Evolutionary conservation across 2,797 vertebrate species (phyloP), one percentile per base, ranked within the genome.

Genomic region (Atherinosoma microstoma): DNA sequence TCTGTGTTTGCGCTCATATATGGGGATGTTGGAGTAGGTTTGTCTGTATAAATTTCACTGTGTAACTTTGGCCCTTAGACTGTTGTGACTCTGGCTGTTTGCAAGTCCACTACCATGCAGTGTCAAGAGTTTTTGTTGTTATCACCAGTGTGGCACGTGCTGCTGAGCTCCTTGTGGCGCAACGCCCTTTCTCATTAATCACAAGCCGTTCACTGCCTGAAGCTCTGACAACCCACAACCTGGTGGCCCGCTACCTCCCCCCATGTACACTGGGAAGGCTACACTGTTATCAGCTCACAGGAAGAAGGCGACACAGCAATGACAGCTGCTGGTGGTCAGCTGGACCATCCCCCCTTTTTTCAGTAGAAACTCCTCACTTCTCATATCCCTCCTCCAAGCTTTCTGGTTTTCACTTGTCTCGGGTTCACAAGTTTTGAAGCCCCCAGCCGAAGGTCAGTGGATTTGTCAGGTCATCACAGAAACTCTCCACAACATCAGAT

Each of bases 151-250:
- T 67, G 85, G 79, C 85, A 87, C 83, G 84, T 91, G 87, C 83
- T 83, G 84, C 82, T 83, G 78, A 73, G 80, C 49, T 80, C 69
- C 91, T 88, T 78, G 84, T 79, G 75, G 87, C 3, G 75, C 74
- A 2, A 81, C n/a, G 70, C 84, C 89, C 83, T 71, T 75, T 91
- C 89, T 92, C 90, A 88, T 92, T 95, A 94, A 94, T 95, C 90
- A 94, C 66, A 34, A 77, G 75, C 51, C 83, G 63, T 67, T 63
- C 73, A 78, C 84, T 76, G 73, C 60, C 69, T 65, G 58, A 67
- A 89, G 80, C 83, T 80, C 84, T 91, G 84, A 92, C 93, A 94
- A 73, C 89, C 82, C 72, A 78, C 90, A 92, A 90, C 90, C 92
- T 89, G 86, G 87, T 92, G 84, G 87, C 91, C 82, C 54, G 67